phyloP scores from a whole-genome alignment of 1,140 invertebrate genomes.

The Sitophilus oryzae region DNA sequence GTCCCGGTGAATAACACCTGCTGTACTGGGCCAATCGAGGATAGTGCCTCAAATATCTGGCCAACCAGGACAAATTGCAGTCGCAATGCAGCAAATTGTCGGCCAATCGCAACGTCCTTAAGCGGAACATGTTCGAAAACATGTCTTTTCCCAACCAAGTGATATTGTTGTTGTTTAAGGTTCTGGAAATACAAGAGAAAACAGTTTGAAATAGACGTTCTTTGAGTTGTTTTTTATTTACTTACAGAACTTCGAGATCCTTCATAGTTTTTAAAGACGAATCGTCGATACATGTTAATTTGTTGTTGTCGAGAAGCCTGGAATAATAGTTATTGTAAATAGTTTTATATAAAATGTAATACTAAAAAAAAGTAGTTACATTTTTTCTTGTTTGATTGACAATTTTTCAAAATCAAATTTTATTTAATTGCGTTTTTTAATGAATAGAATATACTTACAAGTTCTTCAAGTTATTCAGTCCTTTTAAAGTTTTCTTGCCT shows the following conservation, averaged over 20 bases:
- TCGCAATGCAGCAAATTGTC: slow-evolving; percentile 93
- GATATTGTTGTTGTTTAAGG: slow-evolving; percentile 90
- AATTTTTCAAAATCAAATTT: background rate
- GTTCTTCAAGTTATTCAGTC: slow-evolving; percentile 55
- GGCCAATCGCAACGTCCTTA: slow-evolving; percentile 79
- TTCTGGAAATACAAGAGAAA: slow-evolving; percentile 53
- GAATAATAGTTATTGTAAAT: slow-evolving; percentile 38
- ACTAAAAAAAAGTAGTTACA: background rate
- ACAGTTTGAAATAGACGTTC: background rate
- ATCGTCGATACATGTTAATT: slow-evolving; percentile 88
- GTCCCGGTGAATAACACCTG: slow-evolving; percentile 71
- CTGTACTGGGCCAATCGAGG: slow-evolving; percentile 60
- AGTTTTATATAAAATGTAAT: slow-evolving; percentile 20
- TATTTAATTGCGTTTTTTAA: background rate
- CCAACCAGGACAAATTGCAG: slow-evolving; percentile 84
- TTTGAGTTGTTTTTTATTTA: slow-evolving; percentile 28
- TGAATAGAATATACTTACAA: slow-evolving; percentile 32
- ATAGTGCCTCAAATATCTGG: slow-evolving; percentile 69
- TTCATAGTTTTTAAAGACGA: slow-evolving; percentile 74
- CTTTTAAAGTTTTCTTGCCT: slow-evolving; percentile 79
- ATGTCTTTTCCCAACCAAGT: slow-evolving; percentile 79
- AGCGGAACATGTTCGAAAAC: slow-evolving; percentile 69
- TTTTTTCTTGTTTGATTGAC: too few species aligned
- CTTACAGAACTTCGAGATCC: slow-evolving; percentile 86
- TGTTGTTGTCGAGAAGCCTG: slow-evolving; percentile 90